Evolutionary conservation across 2,113 vertebrate genomes (phyloP).

Genomic region (Caloenas nicobarica): DNA sequence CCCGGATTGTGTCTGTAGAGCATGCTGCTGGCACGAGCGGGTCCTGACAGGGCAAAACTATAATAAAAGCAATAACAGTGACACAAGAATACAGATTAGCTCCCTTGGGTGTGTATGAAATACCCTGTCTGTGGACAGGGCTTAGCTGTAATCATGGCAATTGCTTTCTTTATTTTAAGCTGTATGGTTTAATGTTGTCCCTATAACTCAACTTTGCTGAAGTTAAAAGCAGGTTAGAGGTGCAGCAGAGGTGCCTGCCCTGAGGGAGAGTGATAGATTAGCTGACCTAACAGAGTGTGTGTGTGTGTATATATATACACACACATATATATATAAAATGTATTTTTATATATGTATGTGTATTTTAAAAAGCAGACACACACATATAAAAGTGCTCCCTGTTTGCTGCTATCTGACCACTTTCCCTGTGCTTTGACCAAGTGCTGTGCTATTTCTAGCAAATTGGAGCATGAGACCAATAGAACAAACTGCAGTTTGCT

Average conservation of each 20-base stretch:
- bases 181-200: neutral
- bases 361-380: neutral
- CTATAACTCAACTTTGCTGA: neutral
- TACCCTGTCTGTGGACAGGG: neutral
- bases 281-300: neutral
- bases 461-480: neutral
- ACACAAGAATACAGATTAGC: neutral
- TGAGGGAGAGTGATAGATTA: neutral
- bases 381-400: neutral
- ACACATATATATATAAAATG: accelerated
- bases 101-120: neutral
- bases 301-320: accelerated
- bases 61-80: neutral
- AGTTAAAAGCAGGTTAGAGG: neutral
- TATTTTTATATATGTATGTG: neutral
- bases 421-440: neutral
- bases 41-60: accelerated
- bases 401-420: neutral
- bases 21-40: neutral
- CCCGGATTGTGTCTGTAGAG: neutral
- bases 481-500: neutral
- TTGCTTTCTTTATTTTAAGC: neutral
- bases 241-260: neutral
- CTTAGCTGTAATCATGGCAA: neutral
- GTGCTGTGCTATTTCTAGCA: neutral